Percentiles rank a stretch among this genome's conserved stretches.
These are phyloP conservation scores for Tubiluchus corallicola DNA, from an alignment of 2,888 invertebrate species.

Conservation along the genomic window DNA sequence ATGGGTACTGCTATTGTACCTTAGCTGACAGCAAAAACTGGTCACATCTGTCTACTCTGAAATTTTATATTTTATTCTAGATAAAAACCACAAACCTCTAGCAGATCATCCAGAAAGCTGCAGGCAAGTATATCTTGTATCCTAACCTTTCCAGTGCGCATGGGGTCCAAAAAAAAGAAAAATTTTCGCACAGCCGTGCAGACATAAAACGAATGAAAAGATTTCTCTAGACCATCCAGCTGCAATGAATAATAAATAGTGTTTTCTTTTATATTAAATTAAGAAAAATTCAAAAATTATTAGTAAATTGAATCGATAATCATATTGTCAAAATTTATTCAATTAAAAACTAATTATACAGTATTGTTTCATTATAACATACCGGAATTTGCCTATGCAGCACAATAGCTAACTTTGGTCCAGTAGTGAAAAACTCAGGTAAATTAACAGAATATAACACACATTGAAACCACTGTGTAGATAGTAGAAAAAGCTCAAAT, in stretches of 20 bases:
- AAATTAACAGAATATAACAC: too few species aligned
- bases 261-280: neutral
- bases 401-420: too few species aligned
- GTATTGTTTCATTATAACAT: neutral
- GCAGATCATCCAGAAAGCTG: constrained; percentile 72
- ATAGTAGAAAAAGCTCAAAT: too few species aligned
- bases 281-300: neutral
- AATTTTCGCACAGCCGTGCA: constrained; percentile 90
- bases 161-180: constrained; percentile 80
- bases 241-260: constrained; percentile 16
- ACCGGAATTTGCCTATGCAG: too few species aligned
- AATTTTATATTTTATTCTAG: too few species aligned
- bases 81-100: constrained; percentile 46
- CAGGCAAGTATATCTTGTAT: constrained; percentile 80
- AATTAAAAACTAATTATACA: neutral
- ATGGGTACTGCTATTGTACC: too few species aligned
- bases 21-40: too few species aligned
- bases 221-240: constrained; percentile 69
- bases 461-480: too few species aligned
- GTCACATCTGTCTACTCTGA: too few species aligned
- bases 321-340: constrained; percentile 2
- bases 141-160: constrained; percentile 65
- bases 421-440: too few species aligned
- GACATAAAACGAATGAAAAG: constrained; percentile 86
- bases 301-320: neutral